Evolutionary conservation across 2,113 vertebrate species (phyloP).

Genomic region (Kryptolebias marmoratus): DNA sequence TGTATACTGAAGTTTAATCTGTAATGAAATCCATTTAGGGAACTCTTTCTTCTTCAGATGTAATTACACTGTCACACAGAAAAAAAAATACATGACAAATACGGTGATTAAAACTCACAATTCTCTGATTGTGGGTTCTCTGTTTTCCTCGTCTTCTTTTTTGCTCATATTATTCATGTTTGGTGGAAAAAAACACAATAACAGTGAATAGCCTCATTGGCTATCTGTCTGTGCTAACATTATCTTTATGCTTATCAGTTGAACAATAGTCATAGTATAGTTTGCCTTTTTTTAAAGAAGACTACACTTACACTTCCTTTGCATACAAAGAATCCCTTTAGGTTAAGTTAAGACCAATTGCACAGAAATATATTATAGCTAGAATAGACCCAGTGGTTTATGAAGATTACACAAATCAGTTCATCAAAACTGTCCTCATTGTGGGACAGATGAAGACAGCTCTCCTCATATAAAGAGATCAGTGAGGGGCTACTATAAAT

Average conservation of each 20-base stretch:
- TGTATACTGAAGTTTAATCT: not conserved
- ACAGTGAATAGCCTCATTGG: no score
- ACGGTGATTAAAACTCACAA: no score
- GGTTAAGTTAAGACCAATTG: constrained; percentile 73
- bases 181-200: no score
- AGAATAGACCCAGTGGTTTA: constrained; percentile 74
- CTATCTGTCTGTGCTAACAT: not conserved
- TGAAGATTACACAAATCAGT: constrained; percentile 84
- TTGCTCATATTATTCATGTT: no score
- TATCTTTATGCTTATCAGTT: not conserved
- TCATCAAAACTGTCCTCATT: constrained; percentile 79
- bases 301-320: no score
- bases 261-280: not conserved
- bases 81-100: no score
- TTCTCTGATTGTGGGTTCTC: no score
- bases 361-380: constrained; percentile 73
- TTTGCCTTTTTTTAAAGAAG: no score
- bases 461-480: no score
- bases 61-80: not conserved
- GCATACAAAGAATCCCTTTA: not conserved
- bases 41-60: not conserved
- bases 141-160: no score
- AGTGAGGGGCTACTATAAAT: no score
- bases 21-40: not conserved
- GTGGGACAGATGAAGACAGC: not conserved